phyloP scores from a whole-genome alignment of 1,140 invertebrate genomes.

The Meloidogyne hapla region DNA sequence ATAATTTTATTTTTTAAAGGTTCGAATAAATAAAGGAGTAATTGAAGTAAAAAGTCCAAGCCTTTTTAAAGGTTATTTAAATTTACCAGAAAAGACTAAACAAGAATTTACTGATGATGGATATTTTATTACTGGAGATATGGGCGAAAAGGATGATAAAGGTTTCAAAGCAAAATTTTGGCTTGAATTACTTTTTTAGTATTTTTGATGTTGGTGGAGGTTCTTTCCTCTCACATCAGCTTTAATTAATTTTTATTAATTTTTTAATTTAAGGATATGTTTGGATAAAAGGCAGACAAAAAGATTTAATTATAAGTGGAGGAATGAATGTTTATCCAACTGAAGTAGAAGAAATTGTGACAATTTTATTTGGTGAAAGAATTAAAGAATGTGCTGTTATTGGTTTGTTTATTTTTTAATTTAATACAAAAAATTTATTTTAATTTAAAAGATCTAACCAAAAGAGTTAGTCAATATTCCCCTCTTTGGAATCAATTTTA shows the following conservation, averaged over 20 bases:
- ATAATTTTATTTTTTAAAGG: conserved; percentile 25
- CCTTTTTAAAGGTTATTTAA: conserved; percentile 61
- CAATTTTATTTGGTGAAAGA: conserved; percentile 40
- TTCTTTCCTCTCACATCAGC: not conserved
- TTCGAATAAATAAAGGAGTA: conserved; percentile 45
- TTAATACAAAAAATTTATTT: not conserved
- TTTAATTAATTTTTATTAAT: conserved; percentile 17
- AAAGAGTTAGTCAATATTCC: no score
- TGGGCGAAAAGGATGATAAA: conserved; percentile 55
- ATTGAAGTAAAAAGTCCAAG: conserved; percentile 55
- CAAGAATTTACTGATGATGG: conserved; percentile 62
- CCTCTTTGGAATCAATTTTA: no score
- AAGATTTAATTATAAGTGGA: conserved; percentile 61
- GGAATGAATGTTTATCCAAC: conserved; percentile 63
- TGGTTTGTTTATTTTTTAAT: conserved; percentile 33
- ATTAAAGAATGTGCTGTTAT: conserved; percentile 59
- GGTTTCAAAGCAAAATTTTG: no score
- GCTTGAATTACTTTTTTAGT: no score
- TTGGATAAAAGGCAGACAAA: conserved; percentile 52
- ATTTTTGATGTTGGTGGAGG: no score
- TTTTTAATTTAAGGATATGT: conserved; percentile 42
- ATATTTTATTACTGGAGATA: conserved; percentile 61
- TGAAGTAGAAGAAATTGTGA: conserved; percentile 60
- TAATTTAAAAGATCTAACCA: no score
- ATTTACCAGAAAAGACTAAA: conserved; percentile 60